Percentiles rank a stretch among this genome's conserved stretches.
These are phyloP conservation scores for Hippocampus kuda DNA, from an alignment of 2,797 vertebrate genomes.

Conservation along the genomic window DNA sequence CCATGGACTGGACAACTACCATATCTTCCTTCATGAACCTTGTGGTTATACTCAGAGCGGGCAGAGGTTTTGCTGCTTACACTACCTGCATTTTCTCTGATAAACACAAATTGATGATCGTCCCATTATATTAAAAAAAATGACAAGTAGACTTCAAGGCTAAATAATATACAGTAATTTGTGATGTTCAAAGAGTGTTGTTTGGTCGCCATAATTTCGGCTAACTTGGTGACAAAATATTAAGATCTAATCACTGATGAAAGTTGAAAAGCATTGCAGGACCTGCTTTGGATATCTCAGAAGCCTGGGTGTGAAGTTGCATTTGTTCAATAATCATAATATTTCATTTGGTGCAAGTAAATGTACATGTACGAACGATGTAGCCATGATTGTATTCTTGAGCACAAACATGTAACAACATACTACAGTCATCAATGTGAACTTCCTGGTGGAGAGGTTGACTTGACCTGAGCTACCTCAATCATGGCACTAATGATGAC, in stretches of 20 bases:
- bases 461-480: too few relatives aligned
- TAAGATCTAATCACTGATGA: neutral
- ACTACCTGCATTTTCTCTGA: neutral
- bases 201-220: neutral
- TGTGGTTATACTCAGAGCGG: neutral
- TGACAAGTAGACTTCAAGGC: neutral
- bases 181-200: neutral
- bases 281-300: too few relatives aligned
- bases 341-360: too few relatives aligned
- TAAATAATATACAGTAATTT: neutral
- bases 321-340: too few relatives aligned
- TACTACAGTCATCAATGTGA: too few relatives aligned
- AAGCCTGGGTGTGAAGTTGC: too few relatives aligned
- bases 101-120: neutral
- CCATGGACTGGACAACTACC: conserved; percentile 14
- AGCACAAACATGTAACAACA: too few relatives aligned
- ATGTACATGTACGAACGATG: too few relatives aligned
- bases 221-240: neutral
- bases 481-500: too few relatives aligned
- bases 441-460: too few relatives aligned
- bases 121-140: neutral
- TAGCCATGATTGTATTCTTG: too few relatives aligned
- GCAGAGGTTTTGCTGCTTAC: neutral
- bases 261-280: too few relatives aligned
- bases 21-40: neutral